A percentile compares a stretch with the other conserved stretches of the same genome.
Conservation (phyloP, 2,888 invertebrate genomes). For the Agriopis leucophaearia region DNA sequence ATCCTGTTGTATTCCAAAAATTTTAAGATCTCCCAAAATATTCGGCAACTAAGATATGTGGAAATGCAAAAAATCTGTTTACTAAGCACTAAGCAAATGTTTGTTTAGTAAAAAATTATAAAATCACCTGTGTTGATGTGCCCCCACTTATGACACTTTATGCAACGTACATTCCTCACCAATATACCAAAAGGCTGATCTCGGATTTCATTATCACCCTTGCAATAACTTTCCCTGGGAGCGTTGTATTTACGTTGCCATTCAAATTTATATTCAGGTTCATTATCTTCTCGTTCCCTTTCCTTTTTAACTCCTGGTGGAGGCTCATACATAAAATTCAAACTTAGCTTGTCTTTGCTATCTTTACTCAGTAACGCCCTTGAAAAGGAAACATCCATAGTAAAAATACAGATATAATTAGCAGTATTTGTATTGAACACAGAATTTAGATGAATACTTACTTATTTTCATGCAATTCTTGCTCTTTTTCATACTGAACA, state of each 20-base stretch:
- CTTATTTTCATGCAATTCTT: constrained; percentile 99
- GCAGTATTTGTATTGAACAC: not conserved
- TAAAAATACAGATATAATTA: not conserved
- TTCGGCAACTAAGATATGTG: not conserved
- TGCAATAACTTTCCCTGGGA: constrained; percentile 99
- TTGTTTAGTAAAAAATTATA: no score
- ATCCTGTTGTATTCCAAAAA: no score
- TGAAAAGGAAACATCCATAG: constrained; percentile 47
- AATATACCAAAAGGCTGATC: constrained; percentile 99
- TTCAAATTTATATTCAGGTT: constrained; percentile 99
- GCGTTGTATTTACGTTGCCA: constrained; percentile 99
- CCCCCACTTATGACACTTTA: constrained; percentile 99
- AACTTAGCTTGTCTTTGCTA: constrained; percentile 98
- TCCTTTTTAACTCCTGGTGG: constrained; percentile 98
- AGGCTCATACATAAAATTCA: constrained; percentile 99
- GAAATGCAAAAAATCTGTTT: not conserved
- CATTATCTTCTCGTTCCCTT: constrained; percentile 95
- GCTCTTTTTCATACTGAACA: constrained; percentile 99
- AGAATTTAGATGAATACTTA: constrained; percentile 62
- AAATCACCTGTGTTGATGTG: constrained; percentile 95
- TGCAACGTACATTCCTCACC: constrained; percentile 98
- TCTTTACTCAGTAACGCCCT: constrained; percentile 98
- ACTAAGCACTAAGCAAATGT: no score
- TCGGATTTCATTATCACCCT: constrained; percentile 98
- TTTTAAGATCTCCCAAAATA: no score